A percentile compares a stretch with the other conserved stretches of the same genome.
phyloP scores from a whole-genome alignment of 2,797 vertebrate species.

The Spondyliosoma cantharus region DNA sequence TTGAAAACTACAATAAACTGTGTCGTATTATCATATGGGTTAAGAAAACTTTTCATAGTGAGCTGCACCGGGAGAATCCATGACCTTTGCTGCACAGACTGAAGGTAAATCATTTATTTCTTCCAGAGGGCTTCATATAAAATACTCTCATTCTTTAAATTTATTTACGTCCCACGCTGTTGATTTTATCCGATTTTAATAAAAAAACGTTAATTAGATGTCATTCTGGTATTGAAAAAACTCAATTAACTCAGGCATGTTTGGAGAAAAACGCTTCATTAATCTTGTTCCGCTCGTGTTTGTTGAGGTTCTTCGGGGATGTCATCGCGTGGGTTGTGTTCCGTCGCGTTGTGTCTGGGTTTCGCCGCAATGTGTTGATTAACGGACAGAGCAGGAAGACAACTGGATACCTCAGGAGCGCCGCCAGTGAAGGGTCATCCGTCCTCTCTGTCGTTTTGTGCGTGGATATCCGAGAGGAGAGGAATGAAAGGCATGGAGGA shows the following conservation, averaged over 20 bases:
- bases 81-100: constrained; percentile 48
- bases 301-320: constrained; percentile 33
- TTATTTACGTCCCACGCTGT: constrained; percentile 2
- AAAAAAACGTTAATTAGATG: constrained; percentile 23
- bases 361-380: constrained; percentile 63
- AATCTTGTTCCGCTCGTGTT: constrained; percentile 21
- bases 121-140: constrained; percentile 37
- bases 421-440: constrained; percentile 49
- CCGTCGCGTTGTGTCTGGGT: constrained; percentile 64
- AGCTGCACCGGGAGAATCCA: constrained; percentile 32
- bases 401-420: constrained; percentile 44
- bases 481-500: constrained; percentile 60
- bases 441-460: constrained; percentile 54
- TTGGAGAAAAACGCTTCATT: constrained; percentile 15
- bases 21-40: constrained; percentile 49
- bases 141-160: constrained; percentile 20
- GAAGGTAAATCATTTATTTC: constrained; percentile 47
- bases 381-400: constrained; percentile 61
- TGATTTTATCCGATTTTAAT: constrained; percentile 29
- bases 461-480: constrained; percentile 63
- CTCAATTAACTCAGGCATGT: constrained; percentile 16
- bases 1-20: constrained; percentile 67
- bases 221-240: not conserved
- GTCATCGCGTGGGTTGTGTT: constrained; percentile 21
- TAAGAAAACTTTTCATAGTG: constrained; percentile 63